These are phyloP conservation scores for Calidris pygmaea DNA, from an alignment of 2,113 vertebrate genomes.

Conservation along the genomic window DNA sequence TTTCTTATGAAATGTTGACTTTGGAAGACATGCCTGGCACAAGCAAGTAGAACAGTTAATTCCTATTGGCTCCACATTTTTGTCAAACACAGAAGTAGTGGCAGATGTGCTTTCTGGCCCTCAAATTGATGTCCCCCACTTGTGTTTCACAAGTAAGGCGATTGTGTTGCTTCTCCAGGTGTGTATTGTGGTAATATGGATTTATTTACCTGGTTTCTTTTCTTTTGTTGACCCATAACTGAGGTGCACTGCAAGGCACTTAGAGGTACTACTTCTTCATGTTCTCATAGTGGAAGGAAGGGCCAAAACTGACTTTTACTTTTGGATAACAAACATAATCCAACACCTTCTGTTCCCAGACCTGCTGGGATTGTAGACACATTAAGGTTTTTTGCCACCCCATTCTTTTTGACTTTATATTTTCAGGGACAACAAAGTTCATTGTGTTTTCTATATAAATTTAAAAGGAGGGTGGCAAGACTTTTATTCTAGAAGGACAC, in stretches of 20 bases:
- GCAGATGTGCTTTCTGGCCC: background rate
- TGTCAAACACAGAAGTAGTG: background rate
- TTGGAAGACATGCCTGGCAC: background rate
- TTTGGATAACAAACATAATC: background rate
- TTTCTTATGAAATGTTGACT: background rate
- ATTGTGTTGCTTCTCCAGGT: background rate
- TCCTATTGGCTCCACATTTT: background rate
- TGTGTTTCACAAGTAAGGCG: background rate
- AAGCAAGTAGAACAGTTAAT: background rate
- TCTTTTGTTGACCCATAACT: background rate
- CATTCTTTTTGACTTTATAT: background rate
- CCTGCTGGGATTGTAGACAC: background rate
- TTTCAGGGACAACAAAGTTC: background rate
- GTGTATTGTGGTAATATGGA: accelerated
- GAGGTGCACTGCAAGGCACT: background rate
- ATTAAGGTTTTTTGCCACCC: background rate
- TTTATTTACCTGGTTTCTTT: background rate
- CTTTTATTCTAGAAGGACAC: background rate
- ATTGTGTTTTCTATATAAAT: background rate
- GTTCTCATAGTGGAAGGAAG: background rate
- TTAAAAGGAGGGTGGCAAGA: background rate
- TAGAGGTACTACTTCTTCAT: background rate
- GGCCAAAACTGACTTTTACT: background rate
- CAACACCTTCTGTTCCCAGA: background rate
- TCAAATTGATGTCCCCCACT: accelerated